Conservation (phyloP, 2,888 invertebrate species). For the Tachina fera region DNA sequence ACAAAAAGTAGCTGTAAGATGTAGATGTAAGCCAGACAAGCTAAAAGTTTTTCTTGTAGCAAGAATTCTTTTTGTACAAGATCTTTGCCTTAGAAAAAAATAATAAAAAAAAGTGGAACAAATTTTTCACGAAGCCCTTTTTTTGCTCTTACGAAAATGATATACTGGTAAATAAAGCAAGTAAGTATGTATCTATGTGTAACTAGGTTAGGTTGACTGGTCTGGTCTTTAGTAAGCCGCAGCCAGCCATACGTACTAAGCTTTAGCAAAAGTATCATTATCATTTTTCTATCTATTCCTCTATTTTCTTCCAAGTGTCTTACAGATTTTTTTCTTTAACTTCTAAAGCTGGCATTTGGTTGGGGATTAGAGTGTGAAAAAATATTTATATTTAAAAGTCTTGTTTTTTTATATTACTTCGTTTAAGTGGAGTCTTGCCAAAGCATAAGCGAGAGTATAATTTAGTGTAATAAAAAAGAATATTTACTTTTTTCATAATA, state of each 20-base stretch:
- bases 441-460: slow-evolving; percentile 50
- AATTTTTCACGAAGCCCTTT: slow-evolving; percentile 71
- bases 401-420: not conserved
- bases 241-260: not conserved
- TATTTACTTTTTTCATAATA: not conserved
- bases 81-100: slow-evolving; percentile 28
- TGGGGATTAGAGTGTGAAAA: slow-evolving; percentile 53
- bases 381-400: slow-evolving; percentile 32
- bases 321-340: not conserved
- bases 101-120: slow-evolving; percentile 67
- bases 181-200: not conserved
- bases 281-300: slow-evolving; percentile 35
- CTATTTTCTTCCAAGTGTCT: slow-evolving; percentile 4
- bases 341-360: not conserved
- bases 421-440: not conserved
- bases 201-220: slow-evolving; percentile 54
- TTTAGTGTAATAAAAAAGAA: slow-evolving; percentile 56
- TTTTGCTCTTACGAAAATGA: slow-evolving; percentile 14
- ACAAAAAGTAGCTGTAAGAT: slow-evolving; percentile 40
- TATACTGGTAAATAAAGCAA: slow-evolving; percentile 35
- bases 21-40: slow-evolving; percentile 50
- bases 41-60: slow-evolving; percentile 23
- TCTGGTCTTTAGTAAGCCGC: slow-evolving; percentile 24
- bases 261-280: slow-evolving; percentile 36
- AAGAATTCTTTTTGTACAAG: not conserved